A percentile compares a stretch with the other conserved stretches of the same genome.
Conservation (phyloP, 1,140 invertebrate species). For the Drosophila sucinea region DNA sequence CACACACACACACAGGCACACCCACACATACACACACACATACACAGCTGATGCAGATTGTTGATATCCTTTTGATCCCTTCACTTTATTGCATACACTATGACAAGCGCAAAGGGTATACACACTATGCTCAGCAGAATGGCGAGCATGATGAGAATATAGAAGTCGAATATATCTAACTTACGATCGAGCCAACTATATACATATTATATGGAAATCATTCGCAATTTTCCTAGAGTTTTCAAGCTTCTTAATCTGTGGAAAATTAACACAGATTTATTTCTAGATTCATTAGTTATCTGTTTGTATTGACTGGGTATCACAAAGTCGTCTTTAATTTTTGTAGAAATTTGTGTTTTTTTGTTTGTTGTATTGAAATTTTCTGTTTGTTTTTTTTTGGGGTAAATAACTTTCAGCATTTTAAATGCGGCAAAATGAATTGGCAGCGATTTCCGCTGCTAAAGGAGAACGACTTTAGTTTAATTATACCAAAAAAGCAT, state of each 20-base stretch:
- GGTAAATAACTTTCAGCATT: slow-evolving; percentile 75
- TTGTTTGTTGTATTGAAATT: slow-evolving; percentile 31
- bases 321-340: background rate
- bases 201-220: too few species aligned
- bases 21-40: background rate
- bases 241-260: too few species aligned
- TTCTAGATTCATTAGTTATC: too few species aligned
- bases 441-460: slow-evolving; percentile 64
- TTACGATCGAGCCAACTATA: too few species aligned
- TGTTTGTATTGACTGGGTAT: too few species aligned
- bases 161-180: too few species aligned
- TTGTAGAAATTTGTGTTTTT: background rate
- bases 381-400: background rate
- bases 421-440: slow-evolving; percentile 80
- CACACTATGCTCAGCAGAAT: background rate
- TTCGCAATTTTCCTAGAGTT: too few species aligned
- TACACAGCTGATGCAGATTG: slow-evolving; percentile 17
- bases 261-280: too few species aligned
- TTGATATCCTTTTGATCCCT: slow-evolving; percentile 72
- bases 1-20: background rate
- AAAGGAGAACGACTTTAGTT: slow-evolving; percentile 56
- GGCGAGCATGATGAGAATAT: too few species aligned
- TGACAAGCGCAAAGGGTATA: background rate
- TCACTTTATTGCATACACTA: slow-evolving; percentile 6
- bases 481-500: slow-evolving; percentile 53